Conservation (phyloP, 2,113 vertebrate species). For the Stictonetta naevosa region DNA sequence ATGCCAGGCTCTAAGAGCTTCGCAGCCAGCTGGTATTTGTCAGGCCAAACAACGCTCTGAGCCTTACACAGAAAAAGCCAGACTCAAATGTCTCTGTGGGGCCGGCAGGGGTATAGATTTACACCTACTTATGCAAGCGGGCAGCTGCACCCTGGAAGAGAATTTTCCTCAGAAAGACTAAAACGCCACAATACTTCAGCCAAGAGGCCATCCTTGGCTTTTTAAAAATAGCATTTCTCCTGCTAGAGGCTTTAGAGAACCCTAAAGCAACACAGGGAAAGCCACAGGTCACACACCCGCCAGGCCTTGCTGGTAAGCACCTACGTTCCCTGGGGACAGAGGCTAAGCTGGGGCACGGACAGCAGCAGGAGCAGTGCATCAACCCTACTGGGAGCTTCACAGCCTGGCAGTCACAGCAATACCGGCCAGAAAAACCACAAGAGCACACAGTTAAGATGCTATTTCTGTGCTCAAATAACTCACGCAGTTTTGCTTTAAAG, state of each 20-base stretch:
- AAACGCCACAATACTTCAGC: not conserved
- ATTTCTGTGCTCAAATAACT: not conserved
- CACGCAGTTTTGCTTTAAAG: not conserved
- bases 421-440: not conserved
- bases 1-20: not conserved
- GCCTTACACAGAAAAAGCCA: not conserved
- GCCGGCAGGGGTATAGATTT: no score
- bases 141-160: not conserved
- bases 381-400: not conserved
- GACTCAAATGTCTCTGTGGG: not conserved
- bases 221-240: not conserved
- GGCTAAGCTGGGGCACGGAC: not conserved
- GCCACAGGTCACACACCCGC: not conserved
- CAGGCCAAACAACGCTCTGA: not conserved
- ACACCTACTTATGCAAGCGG: not conserved
- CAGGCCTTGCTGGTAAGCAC: not conserved
- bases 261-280: not conserved
- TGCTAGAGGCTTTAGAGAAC: not conserved
- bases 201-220: not conserved
- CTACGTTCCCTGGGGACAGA: not conserved
- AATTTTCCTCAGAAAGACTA: not conserved
- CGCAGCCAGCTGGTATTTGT: not conserved
- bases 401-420: not conserved
- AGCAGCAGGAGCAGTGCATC: not conserved
- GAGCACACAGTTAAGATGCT: not conserved